phyloP scores from a whole-genome alignment of 2,888 invertebrate genomes.

The Amiota minor region DNA sequence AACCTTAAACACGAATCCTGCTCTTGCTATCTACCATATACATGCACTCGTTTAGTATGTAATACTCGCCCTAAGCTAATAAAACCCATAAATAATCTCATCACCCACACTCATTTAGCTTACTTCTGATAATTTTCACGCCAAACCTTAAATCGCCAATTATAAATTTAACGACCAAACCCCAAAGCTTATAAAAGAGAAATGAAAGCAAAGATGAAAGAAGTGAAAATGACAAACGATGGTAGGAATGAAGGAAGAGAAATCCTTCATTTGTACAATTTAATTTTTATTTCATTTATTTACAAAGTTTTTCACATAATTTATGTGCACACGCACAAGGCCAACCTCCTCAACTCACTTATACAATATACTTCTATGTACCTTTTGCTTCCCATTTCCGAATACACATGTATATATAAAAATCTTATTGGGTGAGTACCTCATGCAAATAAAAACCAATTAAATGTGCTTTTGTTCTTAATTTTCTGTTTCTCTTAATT shows the following conservation, averaged over 20 bases:
- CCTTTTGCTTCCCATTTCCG: not conserved
- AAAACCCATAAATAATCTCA: too few relatives aligned
- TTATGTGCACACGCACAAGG: slow-evolving; percentile 20
- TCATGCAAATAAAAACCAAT: slow-evolving; percentile 10
- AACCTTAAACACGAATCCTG: too few relatives aligned
- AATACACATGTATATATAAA: not conserved
- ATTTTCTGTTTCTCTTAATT: not conserved
- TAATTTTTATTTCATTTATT: slow-evolving; percentile 6
- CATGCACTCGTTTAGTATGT: not conserved
- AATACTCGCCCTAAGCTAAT: too few relatives aligned
- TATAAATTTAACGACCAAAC: slow-evolving; percentile 2
- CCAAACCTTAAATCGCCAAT: slow-evolving; percentile 1
- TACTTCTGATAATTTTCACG: not conserved
- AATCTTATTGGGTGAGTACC: not conserved
- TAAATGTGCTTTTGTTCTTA: not conserved
- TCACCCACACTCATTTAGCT: too few relatives aligned
- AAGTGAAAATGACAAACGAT: not conserved
- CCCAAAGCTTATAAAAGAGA: not conserved
- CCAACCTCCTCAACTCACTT: too few relatives aligned
- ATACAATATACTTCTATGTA: not conserved
- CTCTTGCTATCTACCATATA: not conserved
- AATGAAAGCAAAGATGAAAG: not conserved
- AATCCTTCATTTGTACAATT: not conserved
- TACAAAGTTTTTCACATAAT: slow-evolving; percentile 8
- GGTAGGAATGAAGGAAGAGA: not conserved